Evolutionary conservation across 1,140 invertebrate species (phyloP).

Genomic region (Sycophaga agraensis): DNA sequence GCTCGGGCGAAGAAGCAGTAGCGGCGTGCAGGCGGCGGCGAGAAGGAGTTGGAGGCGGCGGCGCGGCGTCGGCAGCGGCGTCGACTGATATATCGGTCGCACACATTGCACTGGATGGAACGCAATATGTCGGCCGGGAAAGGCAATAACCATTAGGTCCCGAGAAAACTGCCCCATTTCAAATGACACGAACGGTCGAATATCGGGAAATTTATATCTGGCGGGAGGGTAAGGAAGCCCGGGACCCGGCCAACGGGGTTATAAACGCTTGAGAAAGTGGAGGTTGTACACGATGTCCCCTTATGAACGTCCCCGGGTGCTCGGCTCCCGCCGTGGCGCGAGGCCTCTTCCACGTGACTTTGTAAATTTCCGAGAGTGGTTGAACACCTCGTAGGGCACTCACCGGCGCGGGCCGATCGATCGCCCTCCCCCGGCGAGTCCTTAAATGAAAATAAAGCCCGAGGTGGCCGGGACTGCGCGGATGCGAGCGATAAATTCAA

Average conservation of each 20-base stretch:
- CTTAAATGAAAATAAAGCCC: too few species aligned
- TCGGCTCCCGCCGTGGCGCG: too few species aligned
- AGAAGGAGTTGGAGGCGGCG: neutral
- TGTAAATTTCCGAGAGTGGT: constrained; percentile 24
- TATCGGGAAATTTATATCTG: constrained; percentile 63
- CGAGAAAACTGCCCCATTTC: constrained; percentile 65
- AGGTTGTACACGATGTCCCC: too few species aligned
- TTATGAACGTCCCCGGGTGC: too few species aligned
- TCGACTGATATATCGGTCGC: constrained; percentile 33
- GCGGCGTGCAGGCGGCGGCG: neutral
- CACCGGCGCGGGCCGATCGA: too few species aligned
- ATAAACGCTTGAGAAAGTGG: too few species aligned
- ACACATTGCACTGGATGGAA: constrained; percentile 66
- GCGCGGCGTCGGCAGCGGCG: neutral
- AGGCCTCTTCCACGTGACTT: neutral
- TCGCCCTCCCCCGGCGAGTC: too few species aligned
- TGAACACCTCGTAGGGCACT: too few species aligned
- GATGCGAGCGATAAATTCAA: too few species aligned
- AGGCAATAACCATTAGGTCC: constrained; percentile 67
- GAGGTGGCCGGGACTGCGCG: too few species aligned
- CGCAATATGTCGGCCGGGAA: constrained; percentile 65
- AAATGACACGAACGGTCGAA: constrained; percentile 63
- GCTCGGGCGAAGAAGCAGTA: neutral
- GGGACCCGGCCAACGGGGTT: too few species aligned
- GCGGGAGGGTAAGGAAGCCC: too few species aligned